Evolutionary conservation across 2,797 vertebrate species (phyloP).

Genomic region (Buphagus erythrorhynchus): DNA sequence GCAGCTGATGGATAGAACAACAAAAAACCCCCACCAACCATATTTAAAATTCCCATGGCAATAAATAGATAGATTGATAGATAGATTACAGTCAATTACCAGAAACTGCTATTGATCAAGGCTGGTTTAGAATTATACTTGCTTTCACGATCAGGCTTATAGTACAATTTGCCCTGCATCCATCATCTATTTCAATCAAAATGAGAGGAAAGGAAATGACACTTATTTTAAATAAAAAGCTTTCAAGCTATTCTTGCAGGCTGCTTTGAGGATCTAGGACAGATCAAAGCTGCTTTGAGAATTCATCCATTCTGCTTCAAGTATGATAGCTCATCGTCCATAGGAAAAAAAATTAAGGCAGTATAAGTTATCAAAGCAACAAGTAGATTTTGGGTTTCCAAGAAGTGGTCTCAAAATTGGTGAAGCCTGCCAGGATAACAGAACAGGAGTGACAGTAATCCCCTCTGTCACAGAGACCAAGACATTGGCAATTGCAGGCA

Average conservation of each 20-base stretch:
- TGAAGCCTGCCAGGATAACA: slow-evolving; percentile 39
- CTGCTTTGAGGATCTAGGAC: slow-evolving; percentile 53
- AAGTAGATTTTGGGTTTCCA: neutral
- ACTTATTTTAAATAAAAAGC: slow-evolving; percentile 73
- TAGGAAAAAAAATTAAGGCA: slow-evolving; percentile 4
- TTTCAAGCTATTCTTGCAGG: slow-evolving; percentile 58
- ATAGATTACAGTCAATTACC: slow-evolving; percentile 36
- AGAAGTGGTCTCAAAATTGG: neutral
- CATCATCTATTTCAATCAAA: slow-evolving; percentile 69
- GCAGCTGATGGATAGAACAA: neutral
- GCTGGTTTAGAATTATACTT: slow-evolving; percentile 4
- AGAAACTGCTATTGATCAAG: slow-evolving; percentile 62
- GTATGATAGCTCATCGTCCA: slow-evolving; percentile 13
- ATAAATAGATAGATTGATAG: slow-evolving; percentile 15
- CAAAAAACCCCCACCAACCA: neutral
- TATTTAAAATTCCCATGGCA: neutral
- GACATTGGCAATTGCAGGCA: neutral
- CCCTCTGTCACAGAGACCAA: neutral
- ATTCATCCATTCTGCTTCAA: slow-evolving; percentile 44
- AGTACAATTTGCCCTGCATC: slow-evolving; percentile 62
- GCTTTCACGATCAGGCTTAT: slow-evolving; percentile 5
- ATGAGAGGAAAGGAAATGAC: slow-evolving; percentile 55
- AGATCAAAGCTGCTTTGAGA: slow-evolving; percentile 74
- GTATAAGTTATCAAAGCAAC: slow-evolving; percentile 36
- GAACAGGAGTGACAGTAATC: neutral